Evolutionary conservation across 2,797 vertebrate genomes (phyloP).

Genomic region (Loriculus beryllinus): DNA sequence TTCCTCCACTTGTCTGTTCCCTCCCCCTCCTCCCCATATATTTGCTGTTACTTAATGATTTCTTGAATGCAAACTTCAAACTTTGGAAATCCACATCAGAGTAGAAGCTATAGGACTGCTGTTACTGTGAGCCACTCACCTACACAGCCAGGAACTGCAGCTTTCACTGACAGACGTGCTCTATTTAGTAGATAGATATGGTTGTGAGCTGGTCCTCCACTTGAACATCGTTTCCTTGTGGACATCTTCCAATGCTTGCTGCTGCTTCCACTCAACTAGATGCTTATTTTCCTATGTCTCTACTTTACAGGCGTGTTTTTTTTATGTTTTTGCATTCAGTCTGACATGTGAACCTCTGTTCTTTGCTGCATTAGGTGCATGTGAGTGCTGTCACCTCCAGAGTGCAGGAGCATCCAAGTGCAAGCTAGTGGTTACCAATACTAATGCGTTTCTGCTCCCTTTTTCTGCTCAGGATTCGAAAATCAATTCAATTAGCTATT

Average conservation of each 20-base stretch:
- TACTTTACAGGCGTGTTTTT: background rate
- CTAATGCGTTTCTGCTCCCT: background rate
- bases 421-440: background rate
- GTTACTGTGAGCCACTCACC: background rate
- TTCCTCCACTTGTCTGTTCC: too few species aligned
- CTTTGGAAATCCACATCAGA: background rate
- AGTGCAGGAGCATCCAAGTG: background rate
- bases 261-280: background rate
- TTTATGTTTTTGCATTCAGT: background rate
- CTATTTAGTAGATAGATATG: background rate
- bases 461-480: background rate
- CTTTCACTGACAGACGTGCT: background rate
- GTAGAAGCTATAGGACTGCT: background rate
- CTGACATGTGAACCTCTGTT: background rate
- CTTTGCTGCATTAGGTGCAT: background rate
- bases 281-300: background rate
- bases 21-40: accelerated
- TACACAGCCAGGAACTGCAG: background rate
- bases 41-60: background rate
- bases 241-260: background rate
- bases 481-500: background rate
- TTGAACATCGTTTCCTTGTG: background rate
- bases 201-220: background rate
- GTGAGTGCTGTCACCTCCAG: background rate
- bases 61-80: background rate